phyloP scores from a whole-genome alignment of 37 sponge, comb jelly and placozoan genomes.

The Bolinopsis microptera region DNA sequence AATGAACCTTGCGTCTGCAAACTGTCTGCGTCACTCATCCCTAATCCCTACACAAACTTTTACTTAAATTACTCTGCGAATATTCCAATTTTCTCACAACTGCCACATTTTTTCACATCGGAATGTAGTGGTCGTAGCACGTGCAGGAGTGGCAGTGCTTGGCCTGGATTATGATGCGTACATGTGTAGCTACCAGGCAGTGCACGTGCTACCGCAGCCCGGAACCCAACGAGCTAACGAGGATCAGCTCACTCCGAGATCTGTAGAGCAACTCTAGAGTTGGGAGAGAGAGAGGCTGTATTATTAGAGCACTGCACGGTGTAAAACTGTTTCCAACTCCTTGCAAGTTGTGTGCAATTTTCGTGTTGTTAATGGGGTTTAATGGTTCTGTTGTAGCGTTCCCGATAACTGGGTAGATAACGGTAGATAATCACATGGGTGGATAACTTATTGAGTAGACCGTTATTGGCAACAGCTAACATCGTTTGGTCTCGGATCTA shows the following conservation, averaged over 20 bases:
- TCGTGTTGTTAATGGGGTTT: neutral
- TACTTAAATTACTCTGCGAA: neutral
- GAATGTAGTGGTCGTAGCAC: neutral
- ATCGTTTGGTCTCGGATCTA: too few species aligned
- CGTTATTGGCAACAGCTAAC: too few species aligned
- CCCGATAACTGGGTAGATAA: neutral
- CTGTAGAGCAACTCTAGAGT: neutral
- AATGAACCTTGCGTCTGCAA: neutral
- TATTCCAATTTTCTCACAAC: neutral
- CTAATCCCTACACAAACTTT: neutral
- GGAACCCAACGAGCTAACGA: neutral
- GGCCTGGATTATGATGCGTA: neutral
- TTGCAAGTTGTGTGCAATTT: neutral
- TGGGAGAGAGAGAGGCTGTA: too few species aligned
- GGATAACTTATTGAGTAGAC: neutral
- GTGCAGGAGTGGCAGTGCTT: neutral
- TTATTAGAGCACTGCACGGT: too few species aligned
- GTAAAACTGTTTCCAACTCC: neutral
- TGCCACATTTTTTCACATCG: neutral
- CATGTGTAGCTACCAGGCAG: neutral
- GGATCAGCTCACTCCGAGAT: neutral
- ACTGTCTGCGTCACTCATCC: neutral
- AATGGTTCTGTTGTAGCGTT: neutral
- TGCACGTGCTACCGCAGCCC: neutral
- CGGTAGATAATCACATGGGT: neutral